phyloP scores from a whole-genome alignment of 2,888 invertebrate genomes.

The Creontiades dilutus region DNA sequence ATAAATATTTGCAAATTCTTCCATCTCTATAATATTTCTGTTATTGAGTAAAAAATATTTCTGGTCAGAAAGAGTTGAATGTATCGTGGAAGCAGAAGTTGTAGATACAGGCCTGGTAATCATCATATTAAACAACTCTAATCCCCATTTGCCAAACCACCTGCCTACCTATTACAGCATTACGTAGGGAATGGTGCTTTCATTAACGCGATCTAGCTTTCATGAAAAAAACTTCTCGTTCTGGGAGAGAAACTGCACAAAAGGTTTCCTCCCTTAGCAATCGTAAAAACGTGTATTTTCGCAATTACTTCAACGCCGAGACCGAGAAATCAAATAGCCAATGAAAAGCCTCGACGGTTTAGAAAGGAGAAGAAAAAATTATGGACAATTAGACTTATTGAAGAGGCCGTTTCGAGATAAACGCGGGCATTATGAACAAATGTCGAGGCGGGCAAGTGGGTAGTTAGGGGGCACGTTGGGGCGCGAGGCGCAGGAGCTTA shows the following conservation, averaged over 20 bases:
- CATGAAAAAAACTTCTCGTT: no score
- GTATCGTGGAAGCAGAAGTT: no score
- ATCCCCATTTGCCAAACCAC: no score
- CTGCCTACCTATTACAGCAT: no score
- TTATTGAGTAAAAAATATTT: no score
- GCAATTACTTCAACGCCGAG: background rate
- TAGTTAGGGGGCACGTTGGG: conserved; percentile 54
- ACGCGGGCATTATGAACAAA: conserved; percentile 68
- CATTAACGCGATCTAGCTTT: no score
- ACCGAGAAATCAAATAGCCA: background rate
- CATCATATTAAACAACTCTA: no score
- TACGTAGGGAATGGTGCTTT: no score
- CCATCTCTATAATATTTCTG: no score
- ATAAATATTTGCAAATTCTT: no score
- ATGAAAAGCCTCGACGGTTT: background rate
- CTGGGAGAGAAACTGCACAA: background rate
- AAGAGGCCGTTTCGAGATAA: conserved; percentile 44
- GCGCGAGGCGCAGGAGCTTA: conserved; percentile 15
- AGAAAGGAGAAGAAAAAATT: background rate
- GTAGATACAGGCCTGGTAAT: no score
- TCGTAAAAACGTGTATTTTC: background rate
- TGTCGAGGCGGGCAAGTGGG: conserved; percentile 54
- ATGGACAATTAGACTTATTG: background rate
- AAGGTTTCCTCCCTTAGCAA: conserved; percentile 13
- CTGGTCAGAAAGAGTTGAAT: no score